A percentile compares a stretch with the other conserved stretches of the same genome.
Conservation (phyloP, 2,113 vertebrate genomes). For the Myrmecophaga tridactyla region DNA sequence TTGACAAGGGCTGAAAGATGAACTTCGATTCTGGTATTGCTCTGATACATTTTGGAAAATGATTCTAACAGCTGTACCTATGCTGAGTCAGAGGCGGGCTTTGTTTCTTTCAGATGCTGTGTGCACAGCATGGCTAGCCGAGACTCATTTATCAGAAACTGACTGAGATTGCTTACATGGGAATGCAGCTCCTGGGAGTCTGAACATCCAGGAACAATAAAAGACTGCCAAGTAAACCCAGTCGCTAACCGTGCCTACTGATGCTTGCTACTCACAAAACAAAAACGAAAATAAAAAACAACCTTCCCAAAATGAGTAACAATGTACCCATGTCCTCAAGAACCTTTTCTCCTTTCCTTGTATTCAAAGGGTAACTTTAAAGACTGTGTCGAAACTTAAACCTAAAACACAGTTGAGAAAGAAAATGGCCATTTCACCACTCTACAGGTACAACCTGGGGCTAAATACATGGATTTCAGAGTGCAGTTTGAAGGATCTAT, state of each 20-base stretch:
- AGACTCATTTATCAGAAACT: constrained; percentile 60
- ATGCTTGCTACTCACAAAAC: constrained; percentile 30
- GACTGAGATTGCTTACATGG: not conserved
- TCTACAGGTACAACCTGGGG: constrained; percentile 19
- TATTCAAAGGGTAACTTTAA: constrained; percentile 10
- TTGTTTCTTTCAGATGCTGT: not conserved
- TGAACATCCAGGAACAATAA: constrained; percentile 56
- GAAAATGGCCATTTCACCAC: constrained; percentile 38
- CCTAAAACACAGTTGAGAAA: not conserved
- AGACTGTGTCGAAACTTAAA: constrained; percentile 49
- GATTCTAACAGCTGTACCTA: not conserved
- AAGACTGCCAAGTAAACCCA: constrained; percentile 63
- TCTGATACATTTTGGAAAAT: not conserved
- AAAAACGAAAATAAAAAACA: not conserved
- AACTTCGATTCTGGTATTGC: accelerated
- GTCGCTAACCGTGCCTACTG: constrained; percentile 28
- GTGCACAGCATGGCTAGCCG: not conserved
- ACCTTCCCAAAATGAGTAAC: constrained; percentile 29
- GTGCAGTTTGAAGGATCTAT: no score
- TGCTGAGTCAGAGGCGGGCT: constrained; percentile 15
- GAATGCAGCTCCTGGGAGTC: constrained; percentile 29
- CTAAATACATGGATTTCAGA: not conserved
- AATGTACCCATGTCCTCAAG: not conserved
- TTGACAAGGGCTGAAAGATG: not conserved
- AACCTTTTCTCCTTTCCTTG: constrained; percentile 41